phyloP scores from a whole-genome alignment of 2,888 invertebrate genomes.

The Abrostola tripartita region DNA sequence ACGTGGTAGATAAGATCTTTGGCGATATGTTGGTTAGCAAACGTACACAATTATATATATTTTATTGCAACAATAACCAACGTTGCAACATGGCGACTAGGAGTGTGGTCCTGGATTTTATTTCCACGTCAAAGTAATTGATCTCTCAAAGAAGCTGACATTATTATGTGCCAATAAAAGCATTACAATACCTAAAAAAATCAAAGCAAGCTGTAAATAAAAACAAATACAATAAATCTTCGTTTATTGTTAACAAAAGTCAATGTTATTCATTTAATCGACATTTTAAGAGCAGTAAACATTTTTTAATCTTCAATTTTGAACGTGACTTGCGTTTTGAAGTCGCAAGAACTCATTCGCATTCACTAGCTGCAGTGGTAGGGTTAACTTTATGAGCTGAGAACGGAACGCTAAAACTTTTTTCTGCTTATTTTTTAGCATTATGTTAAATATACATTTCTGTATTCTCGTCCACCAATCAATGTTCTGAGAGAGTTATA shows the following conservation, averaged over 20 bases:
- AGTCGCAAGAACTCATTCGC: conserved; percentile 40
- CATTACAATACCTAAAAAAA: conserved; percentile 36
- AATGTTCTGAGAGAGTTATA: not conserved
- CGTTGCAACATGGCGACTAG: too few species aligned
- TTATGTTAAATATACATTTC: conserved; percentile 20
- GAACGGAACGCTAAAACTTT: conserved; percentile 52
- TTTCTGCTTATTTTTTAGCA: conserved; percentile 44
- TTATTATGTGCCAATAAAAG: conserved; percentile 27
- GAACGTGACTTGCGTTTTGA: conserved; percentile 49
- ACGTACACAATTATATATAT: too few species aligned
- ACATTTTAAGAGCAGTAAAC: conserved; percentile 48
- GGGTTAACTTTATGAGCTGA: conserved; percentile 60
- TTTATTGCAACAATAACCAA: too few species aligned
- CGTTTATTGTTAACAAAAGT: conserved; percentile 52
- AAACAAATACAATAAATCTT: conserved; percentile 48
- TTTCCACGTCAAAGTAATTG: conserved; percentile 1
- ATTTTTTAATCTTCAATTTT: conserved; percentile 48
- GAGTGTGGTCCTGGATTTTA: not conserved
- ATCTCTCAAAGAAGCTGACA: not conserved
- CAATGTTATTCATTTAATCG: conserved; percentile 53
- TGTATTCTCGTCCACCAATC: not conserved
- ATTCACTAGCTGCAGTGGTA: conserved; percentile 45
- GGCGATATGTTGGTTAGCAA: too few species aligned
- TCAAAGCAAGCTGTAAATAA: conserved; percentile 24
- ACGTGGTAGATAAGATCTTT: too few species aligned